phyloP scores from a whole-genome alignment of 2,888 invertebrate species.

The Myopa testacea region DNA sequence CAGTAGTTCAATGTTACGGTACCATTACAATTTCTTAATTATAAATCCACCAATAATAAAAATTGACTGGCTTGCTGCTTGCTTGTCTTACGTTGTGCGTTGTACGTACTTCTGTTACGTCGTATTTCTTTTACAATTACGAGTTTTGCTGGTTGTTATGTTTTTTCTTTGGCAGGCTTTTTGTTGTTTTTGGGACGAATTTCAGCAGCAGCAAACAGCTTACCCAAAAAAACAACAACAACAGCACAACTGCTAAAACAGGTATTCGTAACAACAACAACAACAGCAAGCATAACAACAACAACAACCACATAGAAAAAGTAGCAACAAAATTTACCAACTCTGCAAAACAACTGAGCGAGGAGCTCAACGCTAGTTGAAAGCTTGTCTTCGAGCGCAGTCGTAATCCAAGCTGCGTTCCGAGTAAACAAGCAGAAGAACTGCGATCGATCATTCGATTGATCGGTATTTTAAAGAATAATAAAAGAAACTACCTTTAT shows the following conservation, averaged over 20 bases:
- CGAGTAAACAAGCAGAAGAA: slow-evolving; percentile 8
- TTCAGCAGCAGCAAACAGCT: background rate
- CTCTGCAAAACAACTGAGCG: slow-evolving; percentile 22
- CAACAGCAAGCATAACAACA: slow-evolving; percentile 9
- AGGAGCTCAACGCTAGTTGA: slow-evolving; percentile 23
- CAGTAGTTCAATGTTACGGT: background rate
- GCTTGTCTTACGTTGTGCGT: background rate
- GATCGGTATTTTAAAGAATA: background rate
- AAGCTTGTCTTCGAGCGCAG: slow-evolving; percentile 19
- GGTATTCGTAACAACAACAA: slow-evolving; percentile 19
- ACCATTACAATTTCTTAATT: slow-evolving; percentile 17
- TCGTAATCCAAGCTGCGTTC: slow-evolving; percentile 25
- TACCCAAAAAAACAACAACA: background rate
- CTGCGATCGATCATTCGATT: slow-evolving; percentile 3
- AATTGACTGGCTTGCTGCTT: background rate
- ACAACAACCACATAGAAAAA: background rate
- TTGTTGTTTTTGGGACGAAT: background rate
- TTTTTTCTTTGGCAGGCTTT: background rate
- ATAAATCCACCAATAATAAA: slow-evolving; percentile 10
- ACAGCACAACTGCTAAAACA: background rate
- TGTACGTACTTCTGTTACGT: background rate
- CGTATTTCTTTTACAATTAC: background rate
- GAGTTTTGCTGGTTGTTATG: slow-evolving; percentile 9
- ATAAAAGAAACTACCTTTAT: background rate
- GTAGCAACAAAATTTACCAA: slow-evolving; percentile 14